Base-by-base conservation (phyloP, 2,113 vertebrate genomes). In the Trinectes maculatus region DNA sequence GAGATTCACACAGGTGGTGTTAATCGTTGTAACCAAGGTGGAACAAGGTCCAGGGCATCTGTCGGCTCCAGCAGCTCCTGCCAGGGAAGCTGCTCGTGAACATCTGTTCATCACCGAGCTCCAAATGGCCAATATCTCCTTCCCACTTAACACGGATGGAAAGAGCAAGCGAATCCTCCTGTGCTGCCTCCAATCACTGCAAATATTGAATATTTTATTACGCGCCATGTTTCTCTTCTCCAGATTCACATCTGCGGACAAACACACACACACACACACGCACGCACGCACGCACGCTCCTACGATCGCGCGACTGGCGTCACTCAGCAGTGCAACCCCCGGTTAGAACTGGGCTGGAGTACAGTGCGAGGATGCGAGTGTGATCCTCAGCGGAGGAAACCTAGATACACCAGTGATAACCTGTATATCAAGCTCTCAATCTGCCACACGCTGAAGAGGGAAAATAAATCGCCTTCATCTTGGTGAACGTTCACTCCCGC, bases 371-470 rank as follows among this genome's bases (percentile, higher is more conserved):
- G 71, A 80, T 66, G 62, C 10, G 5, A 72, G 57, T 55, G 74
- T 56, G 74, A 87, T 77, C 76, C 89, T 85, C 89, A 63, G 85
- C 36, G 89, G 89, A 87, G 81, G 77, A 76, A 87, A 79, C 89
- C 89, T 46, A 90, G 81, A 90, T 90, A 84, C 79, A 65, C 72
- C 69, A 68, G 67, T 78, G 80, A 85, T 87, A 88, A 88, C 85
- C 87, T 86, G 85, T 64, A 87, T 90, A 87, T 88, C 82, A 73
- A 88, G 87, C 84, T 89, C 89, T 88, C 89, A 90, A 90, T 90
- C 86, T 90, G 87, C 89, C 89, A 89, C 51, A 0, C 19, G 43
- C 77, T 68, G 75, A 77, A 78, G 69, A 74, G 62, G 57, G 58
- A 63, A 79, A 88, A 90, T 90, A 89, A 90, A 90, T 90, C 83